These are phyloP conservation scores for Anthopleura sola DNA, from an alignment of 64 coral and sea anemone genomes.

Conservation along the genomic window DNA sequence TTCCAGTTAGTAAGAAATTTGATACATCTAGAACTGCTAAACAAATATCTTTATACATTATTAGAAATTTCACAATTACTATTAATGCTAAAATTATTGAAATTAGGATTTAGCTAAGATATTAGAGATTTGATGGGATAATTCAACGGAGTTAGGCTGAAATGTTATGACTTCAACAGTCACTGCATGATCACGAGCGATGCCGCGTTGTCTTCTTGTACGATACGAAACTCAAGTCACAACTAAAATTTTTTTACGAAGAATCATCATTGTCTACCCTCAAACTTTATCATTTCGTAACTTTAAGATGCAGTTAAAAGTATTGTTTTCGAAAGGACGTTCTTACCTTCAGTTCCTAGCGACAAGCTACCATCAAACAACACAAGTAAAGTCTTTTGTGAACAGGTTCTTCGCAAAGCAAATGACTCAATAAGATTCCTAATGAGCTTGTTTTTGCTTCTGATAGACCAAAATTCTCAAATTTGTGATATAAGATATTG, in stretches of 20 bases:
- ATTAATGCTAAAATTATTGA: no score
- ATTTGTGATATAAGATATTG: background rate
- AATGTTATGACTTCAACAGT: background rate
- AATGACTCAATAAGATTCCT: background rate
- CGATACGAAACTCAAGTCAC: background rate
- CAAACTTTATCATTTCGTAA: background rate
- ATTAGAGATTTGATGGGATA: background rate
- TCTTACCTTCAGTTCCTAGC: constrained; percentile 13
- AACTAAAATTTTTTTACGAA: background rate
- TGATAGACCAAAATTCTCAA: background rate
- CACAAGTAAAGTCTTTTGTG: background rate
- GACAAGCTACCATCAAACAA: background rate
- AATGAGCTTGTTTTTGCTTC: background rate
- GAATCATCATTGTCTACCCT: background rate
- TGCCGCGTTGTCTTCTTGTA: background rate
- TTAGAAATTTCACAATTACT: no score
- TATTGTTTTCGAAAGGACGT: background rate
- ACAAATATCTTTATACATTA: background rate
- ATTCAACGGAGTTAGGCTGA: background rate
- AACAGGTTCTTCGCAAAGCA: background rate
- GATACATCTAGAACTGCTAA: background rate
- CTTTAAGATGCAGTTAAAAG: background rate
- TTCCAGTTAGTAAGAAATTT: background rate
- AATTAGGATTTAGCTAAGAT: background rate
- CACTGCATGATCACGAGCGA: background rate